A percentile compares a stretch with the other conserved stretches of the same genome.
Conservation (phyloP, 2,113 vertebrate genomes). For the Rhodinocichla rosea region DNA sequence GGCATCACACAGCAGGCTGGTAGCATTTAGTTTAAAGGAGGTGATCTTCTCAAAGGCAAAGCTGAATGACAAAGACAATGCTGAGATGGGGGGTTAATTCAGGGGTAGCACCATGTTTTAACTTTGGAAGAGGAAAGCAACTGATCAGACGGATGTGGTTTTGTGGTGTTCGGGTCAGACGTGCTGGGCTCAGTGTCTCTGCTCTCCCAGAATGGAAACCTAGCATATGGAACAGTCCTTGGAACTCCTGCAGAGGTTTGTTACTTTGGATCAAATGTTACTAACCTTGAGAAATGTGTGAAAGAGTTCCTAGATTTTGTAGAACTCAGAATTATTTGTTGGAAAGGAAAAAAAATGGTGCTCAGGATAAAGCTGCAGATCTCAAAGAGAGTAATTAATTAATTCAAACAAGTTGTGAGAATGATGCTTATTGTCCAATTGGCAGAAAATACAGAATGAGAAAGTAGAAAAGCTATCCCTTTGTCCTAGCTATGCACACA, state of each 20-base stretch:
- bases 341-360: not conserved
- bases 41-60: not conserved
- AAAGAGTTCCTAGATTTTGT: not conserved
- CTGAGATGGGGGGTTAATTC: not conserved
- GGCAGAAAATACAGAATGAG: not conserved
- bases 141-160: not conserved
- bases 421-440: not conserved
- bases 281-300: not conserved
- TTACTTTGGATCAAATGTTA: not conserved
- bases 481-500: not conserved
- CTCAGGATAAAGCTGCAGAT: not conserved
- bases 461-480: not conserved
- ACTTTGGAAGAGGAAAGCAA: not conserved
- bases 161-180: not conserved
- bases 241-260: not conserved
- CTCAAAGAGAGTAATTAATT: not conserved
- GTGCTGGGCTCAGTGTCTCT: not conserved
- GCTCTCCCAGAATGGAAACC: not conserved
- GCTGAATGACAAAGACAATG: not conserved
- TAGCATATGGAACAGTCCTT: not conserved
- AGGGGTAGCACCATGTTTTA: not conserved
- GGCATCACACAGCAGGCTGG: not conserved
- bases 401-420: not conserved
- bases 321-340: not conserved
- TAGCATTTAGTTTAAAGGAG: not conserved